A percentile compares a stretch with the other conserved stretches of the same genome.
These are phyloP conservation scores for Leptodirus hochenwartii DNA, from an alignment of 2,888 invertebrate species.

Conservation along the genomic window DNA sequence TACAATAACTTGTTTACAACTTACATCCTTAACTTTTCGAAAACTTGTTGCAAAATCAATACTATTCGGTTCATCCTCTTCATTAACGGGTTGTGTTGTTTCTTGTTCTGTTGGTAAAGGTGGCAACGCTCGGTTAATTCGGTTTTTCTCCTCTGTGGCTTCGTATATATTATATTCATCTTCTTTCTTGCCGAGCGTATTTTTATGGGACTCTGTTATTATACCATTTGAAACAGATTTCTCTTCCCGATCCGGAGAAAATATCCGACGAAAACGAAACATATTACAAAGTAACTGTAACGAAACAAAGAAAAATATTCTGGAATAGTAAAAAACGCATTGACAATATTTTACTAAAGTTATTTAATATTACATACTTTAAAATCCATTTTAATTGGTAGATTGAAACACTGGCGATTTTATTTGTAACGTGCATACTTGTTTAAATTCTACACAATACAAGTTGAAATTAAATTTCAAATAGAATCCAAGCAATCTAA, in stretches of 20 bases:
- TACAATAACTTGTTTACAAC: too few species aligned
- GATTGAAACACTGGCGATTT: too few species aligned
- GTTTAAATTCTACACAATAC: too few species aligned
- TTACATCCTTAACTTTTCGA: conserved; percentile 85
- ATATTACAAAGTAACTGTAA: conserved; percentile 74
- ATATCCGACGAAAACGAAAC: conserved; percentile 47
- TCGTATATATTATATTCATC: conserved; percentile 16
- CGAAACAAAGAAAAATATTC: too few species aligned
- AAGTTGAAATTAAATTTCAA: too few species aligned
- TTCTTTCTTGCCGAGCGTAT: neutral
- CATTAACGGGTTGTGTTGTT: conserved; percentile 12
- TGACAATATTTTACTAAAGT: too few species aligned
- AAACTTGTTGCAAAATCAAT: conserved; percentile 83
- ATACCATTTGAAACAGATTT: conserved; percentile 8
- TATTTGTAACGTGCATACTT: too few species aligned
- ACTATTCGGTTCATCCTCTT: conserved; percentile 24
- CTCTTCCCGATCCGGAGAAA: conserved; percentile 31
- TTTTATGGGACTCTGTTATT: neutral
- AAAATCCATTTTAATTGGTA: too few species aligned
- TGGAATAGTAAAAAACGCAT: too few species aligned
- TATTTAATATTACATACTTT: too few species aligned
- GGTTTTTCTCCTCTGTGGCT: conserved; percentile 29
- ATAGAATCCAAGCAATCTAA: too few species aligned
- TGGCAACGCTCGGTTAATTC: conserved; percentile 46
- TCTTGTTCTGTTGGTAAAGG: conserved; percentile 34